These are phyloP conservation scores for Diadumene lineata DNA, from an alignment of 92 coral and sea anemone species.

Conservation along the genomic window DNA sequence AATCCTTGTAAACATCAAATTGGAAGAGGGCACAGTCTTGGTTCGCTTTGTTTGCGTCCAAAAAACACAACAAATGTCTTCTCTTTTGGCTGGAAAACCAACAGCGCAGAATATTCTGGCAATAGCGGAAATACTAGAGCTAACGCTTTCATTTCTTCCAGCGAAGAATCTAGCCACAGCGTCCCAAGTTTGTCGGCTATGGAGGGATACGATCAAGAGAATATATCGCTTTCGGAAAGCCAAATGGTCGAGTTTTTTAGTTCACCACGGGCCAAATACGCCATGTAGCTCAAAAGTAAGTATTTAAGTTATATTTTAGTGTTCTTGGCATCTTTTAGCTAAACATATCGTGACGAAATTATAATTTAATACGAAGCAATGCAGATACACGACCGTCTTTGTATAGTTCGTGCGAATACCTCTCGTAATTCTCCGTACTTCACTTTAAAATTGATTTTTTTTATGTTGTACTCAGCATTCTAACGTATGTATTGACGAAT, in stretches of 20 bases:
- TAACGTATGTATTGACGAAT: too few relatives aligned
- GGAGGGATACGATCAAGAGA: conserved; percentile 82
- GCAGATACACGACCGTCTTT: too few relatives aligned
- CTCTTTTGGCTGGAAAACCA: conserved; percentile 40
- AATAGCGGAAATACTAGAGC: conserved; percentile 82
- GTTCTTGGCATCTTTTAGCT: neutral
- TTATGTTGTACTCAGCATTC: too few relatives aligned
- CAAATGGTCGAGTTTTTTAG: conserved; percentile 73
- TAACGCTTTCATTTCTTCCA: conserved; percentile 78
- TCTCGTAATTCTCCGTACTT: too few relatives aligned
- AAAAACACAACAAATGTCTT: conserved; percentile 47
- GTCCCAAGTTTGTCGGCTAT: conserved; percentile 78
- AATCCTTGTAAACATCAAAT: conserved; percentile 35
- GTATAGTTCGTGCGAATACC: too few relatives aligned
- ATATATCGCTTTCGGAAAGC: conserved; percentile 68
- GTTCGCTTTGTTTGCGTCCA: conserved; percentile 9
- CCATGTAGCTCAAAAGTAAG: conserved; percentile 89
- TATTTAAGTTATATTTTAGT: neutral
- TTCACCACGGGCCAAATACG: conserved; percentile 66
- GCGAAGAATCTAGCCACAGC: conserved; percentile 68
- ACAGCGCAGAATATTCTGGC: conserved; percentile 56
- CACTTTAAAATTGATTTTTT: too few relatives aligned
- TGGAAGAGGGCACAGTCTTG: neutral
- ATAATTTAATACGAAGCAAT: neutral
- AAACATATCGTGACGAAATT: neutral